These are phyloP conservation scores for Emmelina monodactyla DNA, from an alignment of 2,888 invertebrate species.

Conservation along the genomic window DNA sequence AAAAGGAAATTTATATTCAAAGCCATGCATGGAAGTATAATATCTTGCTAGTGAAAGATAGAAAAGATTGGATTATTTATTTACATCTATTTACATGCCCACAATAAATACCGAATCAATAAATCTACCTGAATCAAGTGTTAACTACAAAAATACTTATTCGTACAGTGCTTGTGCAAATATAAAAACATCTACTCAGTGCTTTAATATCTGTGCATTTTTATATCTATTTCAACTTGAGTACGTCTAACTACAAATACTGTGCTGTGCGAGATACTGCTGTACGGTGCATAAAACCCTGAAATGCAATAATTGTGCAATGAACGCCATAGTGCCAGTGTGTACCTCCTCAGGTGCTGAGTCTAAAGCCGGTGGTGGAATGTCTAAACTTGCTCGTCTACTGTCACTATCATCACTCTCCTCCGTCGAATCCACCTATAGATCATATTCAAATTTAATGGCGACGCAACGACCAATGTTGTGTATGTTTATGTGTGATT, in stretches of 20 bases:
- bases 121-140: too few species aligned
- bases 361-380: constrained; percentile 44
- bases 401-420: constrained; percentile 26
- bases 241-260: constrained; percentile 17
- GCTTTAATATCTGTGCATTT: too few species aligned
- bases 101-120: too few species aligned
- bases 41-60: too few species aligned
- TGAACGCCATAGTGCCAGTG: constrained; percentile 24
- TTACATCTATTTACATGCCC: too few species aligned
- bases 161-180: too few species aligned
- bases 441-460: constrained; percentile 41
- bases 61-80: too few species aligned
- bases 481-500: neutral
- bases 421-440: constrained; percentile 50
- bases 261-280: constrained; percentile 19
- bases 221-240: too few species aligned
- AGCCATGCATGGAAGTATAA: too few species aligned
- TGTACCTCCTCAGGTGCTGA: constrained; percentile 49
- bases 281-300: constrained; percentile 24
- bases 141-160: too few species aligned
- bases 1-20: too few species aligned
- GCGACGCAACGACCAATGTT: constrained; percentile 39
- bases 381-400: constrained; percentile 41
- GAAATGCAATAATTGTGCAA: constrained; percentile 10
- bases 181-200: too few species aligned